Percentiles rank a stretch among this genome's conserved stretches.
Evolutionary conservation across 2,113 vertebrate genomes (phyloP).

Genomic region (Tor tambroides): DNA sequence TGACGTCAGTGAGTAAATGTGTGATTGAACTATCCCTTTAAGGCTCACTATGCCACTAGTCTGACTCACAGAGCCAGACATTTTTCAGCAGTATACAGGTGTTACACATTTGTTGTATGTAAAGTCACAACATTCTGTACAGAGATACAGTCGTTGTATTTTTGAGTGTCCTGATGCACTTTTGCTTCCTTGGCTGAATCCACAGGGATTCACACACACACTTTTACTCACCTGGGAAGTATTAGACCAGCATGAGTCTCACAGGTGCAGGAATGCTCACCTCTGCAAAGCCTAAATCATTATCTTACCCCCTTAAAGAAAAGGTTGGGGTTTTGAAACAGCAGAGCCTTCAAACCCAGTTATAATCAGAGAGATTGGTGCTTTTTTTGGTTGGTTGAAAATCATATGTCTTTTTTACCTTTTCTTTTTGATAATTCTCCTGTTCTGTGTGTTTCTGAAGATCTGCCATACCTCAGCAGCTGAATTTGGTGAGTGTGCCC

Average conservation of each 20-base stretch:
- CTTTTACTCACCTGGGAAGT: constrained; percentile 52
- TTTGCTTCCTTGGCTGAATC: background rate
- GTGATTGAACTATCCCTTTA: background rate
- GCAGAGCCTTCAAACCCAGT: background rate
- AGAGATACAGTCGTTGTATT: background rate
- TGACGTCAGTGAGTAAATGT: background rate
- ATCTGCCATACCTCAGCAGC: constrained; percentile 10
- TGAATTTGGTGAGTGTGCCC: constrained; percentile 44
- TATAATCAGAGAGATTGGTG: background rate
- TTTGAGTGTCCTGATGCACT: background rate
- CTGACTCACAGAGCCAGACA: background rate
- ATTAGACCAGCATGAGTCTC: constrained; percentile 50
- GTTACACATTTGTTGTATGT: background rate
- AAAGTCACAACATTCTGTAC: background rate
- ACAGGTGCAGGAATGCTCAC: constrained; percentile 57
- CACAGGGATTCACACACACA: constrained; percentile 44
- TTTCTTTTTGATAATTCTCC: constrained; percentile 38
- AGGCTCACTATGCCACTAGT: background rate
- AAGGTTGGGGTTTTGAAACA: constrained; percentile 13
- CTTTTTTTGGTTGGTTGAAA: background rate
- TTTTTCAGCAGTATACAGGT: background rate
- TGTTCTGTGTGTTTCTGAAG: constrained; percentile 42
- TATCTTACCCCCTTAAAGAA: constrained; percentile 25
- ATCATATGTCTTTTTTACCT: constrained; percentile 37
- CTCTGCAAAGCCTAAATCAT: constrained; percentile 57